A percentile compares a stretch with the other conserved stretches of the same genome.
phyloP scores from a whole-genome alignment of 2,888 invertebrate species.

The Syritta pipiens region DNA sequence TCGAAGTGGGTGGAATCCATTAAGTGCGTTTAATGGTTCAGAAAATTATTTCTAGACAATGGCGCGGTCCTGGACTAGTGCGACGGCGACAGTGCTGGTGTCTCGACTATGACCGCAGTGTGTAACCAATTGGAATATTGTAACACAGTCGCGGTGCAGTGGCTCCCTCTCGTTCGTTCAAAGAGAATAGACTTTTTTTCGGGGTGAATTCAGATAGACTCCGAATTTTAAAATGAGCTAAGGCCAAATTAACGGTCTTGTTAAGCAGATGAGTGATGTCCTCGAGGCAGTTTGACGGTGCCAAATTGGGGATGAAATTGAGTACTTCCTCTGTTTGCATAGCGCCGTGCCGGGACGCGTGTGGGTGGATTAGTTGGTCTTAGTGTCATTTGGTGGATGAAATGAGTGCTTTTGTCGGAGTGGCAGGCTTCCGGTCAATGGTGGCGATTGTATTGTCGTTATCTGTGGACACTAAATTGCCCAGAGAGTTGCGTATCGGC shows the following conservation, averaged over 20 bases:
- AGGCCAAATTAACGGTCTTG: conserved; percentile 28
- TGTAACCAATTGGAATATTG: conserved; percentile 57
- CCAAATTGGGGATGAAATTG: conserved; percentile 32
- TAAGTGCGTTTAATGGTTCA: conserved; percentile 65
- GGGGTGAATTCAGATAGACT: background rate
- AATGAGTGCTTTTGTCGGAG: no score
- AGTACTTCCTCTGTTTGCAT: background rate
- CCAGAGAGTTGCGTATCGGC: no score
- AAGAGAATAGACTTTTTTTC: background rate
- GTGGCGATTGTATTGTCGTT: no score
- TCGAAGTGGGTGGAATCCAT: conserved; percentile 46
- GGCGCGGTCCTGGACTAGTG: background rate
- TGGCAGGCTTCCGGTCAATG: no score
- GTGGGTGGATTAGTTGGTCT: background rate
- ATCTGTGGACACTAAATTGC: no score
- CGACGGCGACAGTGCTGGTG: no score
- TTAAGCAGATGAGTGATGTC: conserved; percentile 26
- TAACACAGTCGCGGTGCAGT: conserved; percentile 37
- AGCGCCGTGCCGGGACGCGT: no score
- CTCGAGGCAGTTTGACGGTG: background rate
- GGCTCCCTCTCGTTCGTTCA: background rate
- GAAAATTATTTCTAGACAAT: conserved; percentile 66
- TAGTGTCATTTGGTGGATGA: no score
- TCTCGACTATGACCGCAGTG: no score
- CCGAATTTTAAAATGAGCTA: conserved; percentile 6